Evolutionary conservation across 2,888 invertebrate species (phyloP).

Genomic region (Pristionchus maxplancki): DNA sequence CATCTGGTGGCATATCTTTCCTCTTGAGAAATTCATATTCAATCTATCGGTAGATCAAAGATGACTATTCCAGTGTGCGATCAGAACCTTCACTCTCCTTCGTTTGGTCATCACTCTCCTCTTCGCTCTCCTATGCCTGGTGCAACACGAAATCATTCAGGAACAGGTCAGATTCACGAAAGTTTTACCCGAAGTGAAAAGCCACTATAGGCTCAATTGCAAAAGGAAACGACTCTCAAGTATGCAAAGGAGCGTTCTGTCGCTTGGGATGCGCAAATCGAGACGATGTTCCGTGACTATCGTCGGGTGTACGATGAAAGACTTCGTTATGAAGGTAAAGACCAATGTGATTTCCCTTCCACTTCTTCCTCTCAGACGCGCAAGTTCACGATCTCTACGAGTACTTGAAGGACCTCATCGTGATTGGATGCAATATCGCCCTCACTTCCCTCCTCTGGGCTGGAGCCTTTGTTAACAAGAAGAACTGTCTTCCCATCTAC

Average conservation of each 20-base stretch:
- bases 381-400: not conserved
- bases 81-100: not conserved
- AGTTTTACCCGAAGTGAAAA: no score
- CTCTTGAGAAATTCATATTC: not conserved
- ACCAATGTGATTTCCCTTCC: not conserved
- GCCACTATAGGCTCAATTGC: not conserved
- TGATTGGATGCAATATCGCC: not conserved
- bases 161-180: not conserved
- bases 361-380: not conserved
- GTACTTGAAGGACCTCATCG: not conserved
- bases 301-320: not conserved
- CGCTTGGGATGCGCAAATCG: not conserved
- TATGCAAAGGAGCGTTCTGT: no score
- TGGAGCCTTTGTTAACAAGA: not conserved
- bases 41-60: not conserved
- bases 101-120: not conserved
- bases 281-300: not conserved
- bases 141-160: not conserved
- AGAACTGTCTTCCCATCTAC: not conserved
- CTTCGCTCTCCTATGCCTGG: not conserved
- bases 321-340: not conserved
- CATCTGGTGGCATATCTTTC: no score
- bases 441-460: conserved; percentile 11
- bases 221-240: not conserved
- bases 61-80: not conserved